A percentile compares a stretch with the other conserved stretches of the same genome.
Evolutionary conservation across 2,888 invertebrate species (phyloP).

Genomic region (Macaria liturata): DNA sequence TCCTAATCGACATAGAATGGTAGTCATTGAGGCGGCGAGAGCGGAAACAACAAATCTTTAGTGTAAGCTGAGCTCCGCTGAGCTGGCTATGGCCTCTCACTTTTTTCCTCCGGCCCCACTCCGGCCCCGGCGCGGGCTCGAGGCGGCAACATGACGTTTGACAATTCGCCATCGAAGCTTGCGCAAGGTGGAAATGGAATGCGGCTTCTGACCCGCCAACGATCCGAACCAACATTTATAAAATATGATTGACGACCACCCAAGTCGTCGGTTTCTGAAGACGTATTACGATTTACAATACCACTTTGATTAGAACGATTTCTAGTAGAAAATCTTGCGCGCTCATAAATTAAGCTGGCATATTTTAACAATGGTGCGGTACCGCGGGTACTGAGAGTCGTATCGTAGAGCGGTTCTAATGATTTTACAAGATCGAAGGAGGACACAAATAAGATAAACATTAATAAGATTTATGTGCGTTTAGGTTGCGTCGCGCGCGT

Average conservation of each 20-base stretch:
- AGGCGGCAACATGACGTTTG: slow-evolving; percentile 45
- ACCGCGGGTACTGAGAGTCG: slow-evolving; percentile 21
- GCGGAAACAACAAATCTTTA: slow-evolving; percentile 80
- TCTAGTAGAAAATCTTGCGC: slow-evolving; percentile 54
- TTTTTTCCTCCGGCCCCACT: slow-evolving; percentile 59
- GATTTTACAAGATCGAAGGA: slow-evolving; percentile 68
- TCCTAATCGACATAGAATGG: slow-evolving; percentile 81
- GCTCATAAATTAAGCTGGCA: slow-evolving; percentile 41
- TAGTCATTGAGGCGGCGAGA: slow-evolving; percentile 79
- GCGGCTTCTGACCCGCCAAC: slow-evolving; percentile 69
- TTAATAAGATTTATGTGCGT: slow-evolving; percentile 79
- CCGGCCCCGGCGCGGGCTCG: slow-evolving; percentile 31
- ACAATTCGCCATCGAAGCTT: slow-evolving; percentile 67
- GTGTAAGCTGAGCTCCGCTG: slow-evolving; percentile 68
- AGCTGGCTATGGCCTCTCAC: slow-evolving; percentile 57
- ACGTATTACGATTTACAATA: slow-evolving; percentile 63
- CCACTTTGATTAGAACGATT: slow-evolving; percentile 64
- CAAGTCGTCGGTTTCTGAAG: slow-evolving; percentile 56
- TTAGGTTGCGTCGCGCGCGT: slow-evolving; percentile 72
- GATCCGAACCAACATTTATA: slow-evolving; percentile 57
- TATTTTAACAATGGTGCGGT: slow-evolving; percentile 51
- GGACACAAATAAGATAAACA: slow-evolving; percentile 76
- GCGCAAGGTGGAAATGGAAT: slow-evolving; percentile 59
- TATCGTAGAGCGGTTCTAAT: slow-evolving; percentile 55
- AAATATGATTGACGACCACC: slow-evolving; percentile 69